Base-by-base conservation (phyloP, 2,797 vertebrate genomes). In the Amblyopsis hoosieri region DNA sequence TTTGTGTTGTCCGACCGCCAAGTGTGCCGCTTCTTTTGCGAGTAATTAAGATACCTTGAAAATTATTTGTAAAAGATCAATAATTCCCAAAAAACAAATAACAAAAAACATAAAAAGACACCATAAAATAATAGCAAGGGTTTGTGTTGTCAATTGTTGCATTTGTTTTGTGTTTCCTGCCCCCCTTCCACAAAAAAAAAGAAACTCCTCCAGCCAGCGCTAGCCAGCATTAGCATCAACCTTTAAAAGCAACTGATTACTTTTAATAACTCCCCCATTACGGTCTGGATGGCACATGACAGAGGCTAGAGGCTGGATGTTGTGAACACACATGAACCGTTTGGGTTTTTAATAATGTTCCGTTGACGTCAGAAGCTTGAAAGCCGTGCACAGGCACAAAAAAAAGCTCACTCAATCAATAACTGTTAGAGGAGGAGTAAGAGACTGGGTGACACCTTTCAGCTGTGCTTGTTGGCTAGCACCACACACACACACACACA, bases 21-120 rank as follows among this genome's bases (percentile, higher is more conserved):
- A 97, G 94, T 92, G 76, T 63, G 2, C 80, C 57, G 84, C 85
- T 89, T 88, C 85, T 86, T 87, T 82, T 79, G 94, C 94, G 94
- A 94, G 95, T 99, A 97, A 99, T 99, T 99, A 98, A 97, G 96
- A 97, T 94, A 96, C 96, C 96, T 98, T 95, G 95, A 94, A 96
- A 90, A 96, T 95, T 94, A 93, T 94, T 89, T 89, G 88, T 88
- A 88, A 81, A 75, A 87, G 86, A 90, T 91, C 90, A 91, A 87
- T 90, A 85, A 82, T 85, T 88, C 67, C 62, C 88, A 89, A 91
- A 60, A 71, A 81, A 84, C 74, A 71, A 74, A 81, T 74, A 50
- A 69, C 55, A 48, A 46, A 54, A 47, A 7, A 11, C 12, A 0
- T 69, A 10, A 29, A 57, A 67, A 50, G 50, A 62, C 49, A 51